These are phyloP conservation scores for Melanostoma scalare DNA, from an alignment of 2,888 invertebrate genomes.

Conservation along the genomic window DNA sequence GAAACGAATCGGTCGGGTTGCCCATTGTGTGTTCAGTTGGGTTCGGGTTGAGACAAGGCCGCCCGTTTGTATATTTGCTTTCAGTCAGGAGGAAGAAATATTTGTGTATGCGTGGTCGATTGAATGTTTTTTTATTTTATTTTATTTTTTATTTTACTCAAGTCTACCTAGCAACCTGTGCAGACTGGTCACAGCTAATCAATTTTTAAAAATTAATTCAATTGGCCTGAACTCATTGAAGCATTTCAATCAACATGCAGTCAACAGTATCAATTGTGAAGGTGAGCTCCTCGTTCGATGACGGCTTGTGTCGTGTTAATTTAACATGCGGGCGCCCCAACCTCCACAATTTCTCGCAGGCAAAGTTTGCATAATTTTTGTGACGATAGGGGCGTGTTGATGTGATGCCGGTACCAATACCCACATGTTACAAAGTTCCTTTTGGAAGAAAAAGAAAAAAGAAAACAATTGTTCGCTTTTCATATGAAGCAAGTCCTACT, in stretches of 20 bases:
- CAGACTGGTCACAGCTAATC: constrained; percentile 78
- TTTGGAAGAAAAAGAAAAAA: constrained; percentile 31
- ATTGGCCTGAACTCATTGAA: constrained; percentile 81
- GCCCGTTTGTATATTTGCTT: constrained; percentile 46
- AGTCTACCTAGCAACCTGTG: constrained; percentile 41
- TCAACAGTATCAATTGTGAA: constrained; percentile 54
- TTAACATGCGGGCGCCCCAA: constrained; percentile 73
- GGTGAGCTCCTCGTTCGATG: constrained; percentile 44
- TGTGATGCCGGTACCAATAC: constrained; percentile 75
- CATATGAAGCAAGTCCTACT: constrained; percentile 19
- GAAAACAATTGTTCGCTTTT: constrained; percentile 46
- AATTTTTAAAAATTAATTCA: constrained; percentile 82
- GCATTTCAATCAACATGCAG: constrained; percentile 75
- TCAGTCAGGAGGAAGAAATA: constrained; percentile 45
- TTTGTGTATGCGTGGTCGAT: constrained; percentile 49
- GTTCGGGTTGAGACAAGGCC: constrained; percentile 39
- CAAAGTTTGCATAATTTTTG: constrained; percentile 82
- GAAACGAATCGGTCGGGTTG: constrained; percentile 70
- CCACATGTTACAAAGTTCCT: constrained; percentile 69
- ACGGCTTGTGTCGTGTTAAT: constrained; percentile 75
- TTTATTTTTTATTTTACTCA: constrained; percentile 5
- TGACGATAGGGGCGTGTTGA: constrained; percentile 77
- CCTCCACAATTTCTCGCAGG: constrained; percentile 59
- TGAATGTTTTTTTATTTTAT: constrained; percentile 40
- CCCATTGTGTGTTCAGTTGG: constrained; percentile 42